Evolutionary conservation across 1,140 invertebrate genomes (phyloP).

Genomic region (Dryas iulia): DNA sequence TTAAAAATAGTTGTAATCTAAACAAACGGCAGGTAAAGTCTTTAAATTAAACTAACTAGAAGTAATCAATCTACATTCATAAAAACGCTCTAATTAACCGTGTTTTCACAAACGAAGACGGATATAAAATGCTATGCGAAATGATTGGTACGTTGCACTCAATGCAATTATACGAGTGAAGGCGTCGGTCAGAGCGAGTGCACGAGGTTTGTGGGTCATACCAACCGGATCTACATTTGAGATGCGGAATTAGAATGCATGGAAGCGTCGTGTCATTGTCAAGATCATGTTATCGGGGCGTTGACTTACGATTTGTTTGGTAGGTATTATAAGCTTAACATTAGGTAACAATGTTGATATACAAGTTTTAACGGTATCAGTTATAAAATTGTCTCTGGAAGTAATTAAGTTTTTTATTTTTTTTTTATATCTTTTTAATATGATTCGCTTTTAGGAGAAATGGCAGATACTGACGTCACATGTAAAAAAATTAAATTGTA

Average conservation of each 20-base stretch:
- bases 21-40: too few relatives aligned
- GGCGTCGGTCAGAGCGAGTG: constrained; percentile 40
- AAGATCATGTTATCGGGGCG: constrained; percentile 17
- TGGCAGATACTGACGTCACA: too few relatives aligned
- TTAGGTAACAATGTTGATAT: neutral
- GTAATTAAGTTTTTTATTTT: neutral
- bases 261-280: constrained; percentile 27
- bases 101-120: neutral
- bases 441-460: too few relatives aligned
- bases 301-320: constrained; percentile 10
- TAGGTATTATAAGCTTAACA: neutral
- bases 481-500: too few relatives aligned
- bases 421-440: too few relatives aligned
- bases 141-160: constrained; percentile 15
- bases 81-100: neutral
- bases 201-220: constrained; percentile 65
- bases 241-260: constrained; percentile 30
- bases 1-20: too few relatives aligned
- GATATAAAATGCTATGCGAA: neutral
- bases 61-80: neutral
- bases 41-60: too few relatives aligned
- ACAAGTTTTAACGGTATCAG: neutral
- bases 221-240: constrained; percentile 45
- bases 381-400: neutral
- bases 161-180: constrained; percentile 22